Base-by-base conservation (phyloP, 2,888 invertebrate species). In the Apomyelois bistriatella region DNA sequence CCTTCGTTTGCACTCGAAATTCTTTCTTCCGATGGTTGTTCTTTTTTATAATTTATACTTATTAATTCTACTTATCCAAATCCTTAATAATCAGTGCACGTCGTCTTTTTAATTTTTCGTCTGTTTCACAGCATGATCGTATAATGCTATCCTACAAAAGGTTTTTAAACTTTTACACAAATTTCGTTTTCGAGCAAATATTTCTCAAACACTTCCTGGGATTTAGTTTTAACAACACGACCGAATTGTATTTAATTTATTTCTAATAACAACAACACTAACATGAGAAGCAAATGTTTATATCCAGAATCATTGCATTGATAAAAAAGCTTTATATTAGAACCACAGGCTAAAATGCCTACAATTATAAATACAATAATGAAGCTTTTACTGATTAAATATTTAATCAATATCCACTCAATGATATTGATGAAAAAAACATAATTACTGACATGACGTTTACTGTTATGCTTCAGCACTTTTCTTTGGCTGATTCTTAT, bases 381-480 rank as follows among this genome's bases (percentile, higher is more conserved):
- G 28, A 52, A 60, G 57, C 60, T 60, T 60, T 53, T 56, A 62
- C 58, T 32, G 22, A 3, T 22, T 22, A 3, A 22, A 22, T 22
- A 47, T 47, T 56, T 56, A 35, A 40, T 54, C 32, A 54, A 49
- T 53, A 54, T 48, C 60, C 57, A 60, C 59, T 53, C 36, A 16
- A 43, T 53, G 28, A 54, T 53, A 57, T 49, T 59, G 63, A 61
- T 15, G 1, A 71, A 69, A 79, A n/a, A 76, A 76, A 77, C 80
- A 83, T 82, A 79, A 79, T 62, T 81, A 79, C n/a, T 79, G 76
- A 83, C 78, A 83, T 85, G n/a, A n/a, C n/a, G 81, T 79, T 78
- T 48, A 58, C 54, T 73, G 68, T 79, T 78, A 75, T 66, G 88
- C 89, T 89, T 88, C 75, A 77, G 87, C 88, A 88, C 88, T 85